Base-by-base conservation (phyloP, 2,888 invertebrate genomes). In the Sarcophaga caerulescens region DNA sequence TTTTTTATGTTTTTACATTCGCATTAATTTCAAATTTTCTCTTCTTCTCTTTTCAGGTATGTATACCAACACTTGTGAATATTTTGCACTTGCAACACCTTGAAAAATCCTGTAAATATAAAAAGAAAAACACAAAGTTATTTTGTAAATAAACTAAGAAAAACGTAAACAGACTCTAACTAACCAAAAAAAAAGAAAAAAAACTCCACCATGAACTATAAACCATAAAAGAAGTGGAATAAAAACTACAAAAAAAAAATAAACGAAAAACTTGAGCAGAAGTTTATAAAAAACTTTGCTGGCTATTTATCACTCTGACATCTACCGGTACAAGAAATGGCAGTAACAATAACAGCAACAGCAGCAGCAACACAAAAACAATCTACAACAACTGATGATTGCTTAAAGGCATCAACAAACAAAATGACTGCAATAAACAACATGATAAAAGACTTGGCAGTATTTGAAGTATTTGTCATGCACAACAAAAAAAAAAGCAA, bases 401-500 rank as follows among this genome's bases (percentile, higher is more conserved):
- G 83, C 83, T 81, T 44, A 80, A 83, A 81, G 82, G 84, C 87
- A 87, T 78, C 82, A 85, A 25, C 71, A 82, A 71, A 73, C 63
- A 52, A 77, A 85, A 81, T 87, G 66, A 79, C 73, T 77, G 84
- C 73, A 74, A 81, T 83, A 84, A 87, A 85, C 87, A 85, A 65
- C 70, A 85, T 81, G 85, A 86, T 86, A 87, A 85, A 82, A 85
- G 80, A 82, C 69, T 80, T 85, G 77, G 86, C 87, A 87, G 35
- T 35, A 87, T 87, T 87, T 85, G 83, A 88, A 84, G 88, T 81
- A 85, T 87, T 35, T 88, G 87, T 87, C 87, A 88, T 8, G 35
- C 35, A 8, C 3, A 10, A 35, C 0, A 87, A 81, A 73, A 78
- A 76, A 70, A 69, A 87, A 85, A 84, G 88, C 81, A 87, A 88